phyloP scores from a whole-genome alignment of 2,113 vertebrate genomes.

The Hemichromis elongatus region DNA sequence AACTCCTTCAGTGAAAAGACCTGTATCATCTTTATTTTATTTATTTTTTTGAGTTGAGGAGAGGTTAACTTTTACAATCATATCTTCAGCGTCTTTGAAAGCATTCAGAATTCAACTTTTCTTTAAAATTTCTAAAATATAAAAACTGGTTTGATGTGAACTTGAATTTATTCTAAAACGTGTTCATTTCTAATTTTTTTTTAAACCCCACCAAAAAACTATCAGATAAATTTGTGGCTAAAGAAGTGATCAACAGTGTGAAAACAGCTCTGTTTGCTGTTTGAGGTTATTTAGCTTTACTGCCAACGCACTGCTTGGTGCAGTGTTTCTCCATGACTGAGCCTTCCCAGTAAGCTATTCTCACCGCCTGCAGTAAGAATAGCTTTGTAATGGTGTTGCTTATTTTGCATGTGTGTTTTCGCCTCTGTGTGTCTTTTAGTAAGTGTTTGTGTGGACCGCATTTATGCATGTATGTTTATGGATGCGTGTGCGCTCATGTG shows the following conservation, averaged over 20 bases:
- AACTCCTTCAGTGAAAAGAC: not conserved
- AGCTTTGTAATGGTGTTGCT: not conserved
- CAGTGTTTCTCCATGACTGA: constrained; percentile 5
- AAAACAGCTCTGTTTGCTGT: not conserved
- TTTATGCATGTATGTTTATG: not conserved
- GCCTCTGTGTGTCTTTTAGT: not conserved
- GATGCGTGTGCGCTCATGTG: not conserved
- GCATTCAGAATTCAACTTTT: not conserved
- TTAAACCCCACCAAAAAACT: not conserved
- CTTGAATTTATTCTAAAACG: not conserved
- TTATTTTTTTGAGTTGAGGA: not conserved
- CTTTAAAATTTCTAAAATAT: not conserved
- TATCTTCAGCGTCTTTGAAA: not conserved
- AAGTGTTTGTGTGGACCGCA: not conserved
- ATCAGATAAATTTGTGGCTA: not conserved
- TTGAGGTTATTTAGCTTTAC: not conserved
- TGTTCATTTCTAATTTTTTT: not conserved
- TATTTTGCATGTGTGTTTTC: not conserved
- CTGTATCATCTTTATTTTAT: not conserved
- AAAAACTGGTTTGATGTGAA: not conserved
- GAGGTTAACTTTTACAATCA: not conserved
- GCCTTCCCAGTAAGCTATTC: not conserved
- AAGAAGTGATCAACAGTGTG: not conserved
- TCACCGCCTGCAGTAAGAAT: not conserved
- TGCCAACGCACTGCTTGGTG: not conserved